Percentiles rank a stretch among this genome's conserved stretches.
These are phyloP conservation scores for Seira sanloemensis DNA, from an alignment of 2,888 invertebrate genomes.

Conservation along the genomic window DNA sequence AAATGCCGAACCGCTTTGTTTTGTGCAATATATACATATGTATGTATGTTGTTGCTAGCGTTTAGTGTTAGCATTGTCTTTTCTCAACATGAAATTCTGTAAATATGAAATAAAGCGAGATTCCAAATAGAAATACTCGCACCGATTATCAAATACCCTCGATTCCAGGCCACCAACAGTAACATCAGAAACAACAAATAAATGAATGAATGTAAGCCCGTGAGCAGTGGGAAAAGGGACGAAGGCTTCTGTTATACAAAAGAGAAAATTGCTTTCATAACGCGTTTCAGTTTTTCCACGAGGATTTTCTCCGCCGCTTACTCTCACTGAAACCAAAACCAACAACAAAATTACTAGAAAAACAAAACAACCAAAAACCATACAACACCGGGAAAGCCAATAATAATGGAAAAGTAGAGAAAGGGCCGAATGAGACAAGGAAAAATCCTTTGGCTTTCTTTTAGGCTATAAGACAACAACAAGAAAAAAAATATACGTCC, in stretches of 20 bases:
- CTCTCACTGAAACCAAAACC: not conserved
- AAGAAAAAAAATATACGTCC: too few relatives aligned
- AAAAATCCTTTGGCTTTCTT: slow-evolving; percentile 19
- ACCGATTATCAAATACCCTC: slow-evolving; percentile 29
- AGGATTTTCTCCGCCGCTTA: not conserved
- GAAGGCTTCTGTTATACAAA: slow-evolving; percentile 20
- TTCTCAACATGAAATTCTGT: too few relatives aligned
- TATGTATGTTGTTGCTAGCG: too few relatives aligned
- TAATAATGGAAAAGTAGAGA: slow-evolving; percentile 37
- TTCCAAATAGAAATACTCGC: too few relatives aligned
- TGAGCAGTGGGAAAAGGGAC: too few relatives aligned
- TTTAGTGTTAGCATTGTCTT: too few relatives aligned
- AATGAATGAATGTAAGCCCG: not conserved
- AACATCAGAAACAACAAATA: not conserved
- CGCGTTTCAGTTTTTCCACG: not conserved
- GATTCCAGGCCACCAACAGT: not conserved
- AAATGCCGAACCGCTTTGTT: too few relatives aligned
- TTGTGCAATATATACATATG: too few relatives aligned
- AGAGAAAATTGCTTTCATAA: slow-evolving; percentile 33
- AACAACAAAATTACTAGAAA: slow-evolving; percentile 24
- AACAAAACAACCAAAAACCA: too few relatives aligned
- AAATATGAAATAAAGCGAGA: too few relatives aligned
- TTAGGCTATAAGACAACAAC: slow-evolving; percentile 20
- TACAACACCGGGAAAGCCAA: slow-evolving; percentile 22
- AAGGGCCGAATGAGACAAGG: slow-evolving; percentile 20